Percentiles rank a stretch among this genome's conserved stretches.
phyloP scores from a whole-genome alignment of 2,888 invertebrate species.

The Lumbricus terrestris region DNA sequence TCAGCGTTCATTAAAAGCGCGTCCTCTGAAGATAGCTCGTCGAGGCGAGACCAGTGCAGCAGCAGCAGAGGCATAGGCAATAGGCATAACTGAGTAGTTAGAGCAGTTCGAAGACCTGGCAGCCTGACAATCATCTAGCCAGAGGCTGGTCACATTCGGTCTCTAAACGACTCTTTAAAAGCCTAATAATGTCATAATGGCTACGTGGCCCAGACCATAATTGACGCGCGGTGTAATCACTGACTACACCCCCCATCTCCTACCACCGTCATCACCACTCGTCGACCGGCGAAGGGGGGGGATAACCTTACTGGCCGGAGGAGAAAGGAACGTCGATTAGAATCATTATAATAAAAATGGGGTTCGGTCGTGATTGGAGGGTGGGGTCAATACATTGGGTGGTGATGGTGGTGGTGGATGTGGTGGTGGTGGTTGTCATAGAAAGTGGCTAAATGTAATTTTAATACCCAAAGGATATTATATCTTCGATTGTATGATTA shows the following conservation, averaged over 20 bases:
- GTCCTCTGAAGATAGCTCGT: background rate
- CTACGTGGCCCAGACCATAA: slow-evolving; percentile 3
- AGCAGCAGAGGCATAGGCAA: background rate
- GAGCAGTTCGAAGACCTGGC: background rate
- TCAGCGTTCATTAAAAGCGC: background rate
- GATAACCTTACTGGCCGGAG: background rate
- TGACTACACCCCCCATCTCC: background rate
- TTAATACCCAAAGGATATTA: background rate
- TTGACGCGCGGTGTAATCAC: background rate
- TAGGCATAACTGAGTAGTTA: background rate
- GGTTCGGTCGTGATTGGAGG: background rate
- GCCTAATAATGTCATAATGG: background rate
- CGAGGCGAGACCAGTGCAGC: too few species aligned
- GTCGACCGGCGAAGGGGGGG: background rate
- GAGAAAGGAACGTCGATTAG: background rate
- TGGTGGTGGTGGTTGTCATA: too few species aligned
- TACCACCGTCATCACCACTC: background rate
- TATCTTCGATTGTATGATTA: background rate
- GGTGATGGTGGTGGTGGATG: too few species aligned
- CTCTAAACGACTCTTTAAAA: background rate
- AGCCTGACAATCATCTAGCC: background rate
- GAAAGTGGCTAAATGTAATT: background rate
- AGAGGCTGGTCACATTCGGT: background rate
- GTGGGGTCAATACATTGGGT: background rate
- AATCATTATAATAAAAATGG: background rate